Evolutionary conservation across 2,888 invertebrate genomes (phyloP).

Genomic region (Cabera pusaria): DNA sequence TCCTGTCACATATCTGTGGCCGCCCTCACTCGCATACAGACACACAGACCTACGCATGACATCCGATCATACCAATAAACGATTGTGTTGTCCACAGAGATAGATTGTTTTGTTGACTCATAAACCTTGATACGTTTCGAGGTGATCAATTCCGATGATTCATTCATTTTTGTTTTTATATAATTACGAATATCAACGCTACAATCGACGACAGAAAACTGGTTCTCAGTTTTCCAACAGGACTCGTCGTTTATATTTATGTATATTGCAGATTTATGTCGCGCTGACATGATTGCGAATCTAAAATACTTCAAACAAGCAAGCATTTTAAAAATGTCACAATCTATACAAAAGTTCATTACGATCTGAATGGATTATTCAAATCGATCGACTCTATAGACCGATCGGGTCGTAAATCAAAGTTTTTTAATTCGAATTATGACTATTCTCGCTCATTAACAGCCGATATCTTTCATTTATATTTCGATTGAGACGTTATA

Average conservation of each 20-base stretch:
- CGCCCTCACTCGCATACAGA: conserved; percentile 37
- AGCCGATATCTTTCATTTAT: conserved; percentile 42
- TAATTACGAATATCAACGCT: conserved; percentile 5
- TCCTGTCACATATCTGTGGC: conserved; percentile 60
- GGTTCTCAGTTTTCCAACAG: too few relatives aligned
- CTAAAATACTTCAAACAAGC: too few relatives aligned
- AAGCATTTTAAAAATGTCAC: conserved; percentile 9
- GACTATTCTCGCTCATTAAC: conserved; percentile 50
- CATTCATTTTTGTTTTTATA: conserved; percentile 30
- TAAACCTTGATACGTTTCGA: conserved; percentile 27
- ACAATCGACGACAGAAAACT: too few relatives aligned
- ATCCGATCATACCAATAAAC: conserved; percentile 30
- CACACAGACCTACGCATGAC: conserved; percentile 35
- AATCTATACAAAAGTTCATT: conserved; percentile 12
- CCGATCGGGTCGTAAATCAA: conserved; percentile 46
- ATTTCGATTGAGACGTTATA: conserved; percentile 46
- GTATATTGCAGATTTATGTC: too few relatives aligned
- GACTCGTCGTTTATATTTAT: too few relatives aligned
- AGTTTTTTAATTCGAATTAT: conserved; percentile 48
- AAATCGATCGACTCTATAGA: conserved; percentile 43
- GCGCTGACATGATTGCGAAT: too few relatives aligned
- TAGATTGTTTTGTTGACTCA: conserved; percentile 35
- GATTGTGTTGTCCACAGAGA: conserved; percentile 29
- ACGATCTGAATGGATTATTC: conserved; percentile 45
- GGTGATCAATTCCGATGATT: conserved; percentile 28